A percentile compares a stretch with the other conserved stretches of the same genome.
These are phyloP conservation scores for Diacarnus erythraeanus DNA, from an alignment of 37 sponge, comb jelly and placozoan genomes.

Conservation along the genomic window DNA sequence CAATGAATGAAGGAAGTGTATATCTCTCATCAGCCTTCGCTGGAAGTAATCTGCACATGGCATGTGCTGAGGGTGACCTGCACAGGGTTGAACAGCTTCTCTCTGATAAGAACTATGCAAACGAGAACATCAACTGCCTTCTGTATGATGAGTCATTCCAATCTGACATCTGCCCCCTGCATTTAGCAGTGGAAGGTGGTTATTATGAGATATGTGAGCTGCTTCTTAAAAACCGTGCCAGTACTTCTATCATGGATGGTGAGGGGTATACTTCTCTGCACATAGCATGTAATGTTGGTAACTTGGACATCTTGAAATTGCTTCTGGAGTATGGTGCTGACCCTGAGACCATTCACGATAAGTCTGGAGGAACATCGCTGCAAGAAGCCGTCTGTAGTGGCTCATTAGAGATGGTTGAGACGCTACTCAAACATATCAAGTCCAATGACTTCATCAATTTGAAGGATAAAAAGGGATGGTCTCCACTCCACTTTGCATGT, in stretches of 20 bases:
- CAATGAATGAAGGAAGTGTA: too few species aligned
- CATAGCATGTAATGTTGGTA: constrained; percentile 72
- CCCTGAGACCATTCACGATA: constrained; percentile 36
- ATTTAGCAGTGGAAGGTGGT: constrained; percentile 72
- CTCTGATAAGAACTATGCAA: constrained; percentile 59
- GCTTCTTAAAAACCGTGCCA: constrained; percentile 63
- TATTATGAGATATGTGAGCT: constrained; percentile 42
- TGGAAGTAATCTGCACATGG: constrained; percentile 38
- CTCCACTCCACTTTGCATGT: constrained; percentile 82
- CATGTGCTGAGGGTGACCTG: constrained; percentile 58
- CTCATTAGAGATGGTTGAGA: constrained; percentile 61
- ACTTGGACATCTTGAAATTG: constrained; percentile 50
- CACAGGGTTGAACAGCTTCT: constrained; percentile 64
- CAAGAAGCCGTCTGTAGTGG: constrained; percentile 75
- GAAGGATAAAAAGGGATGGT: constrained; percentile 70
- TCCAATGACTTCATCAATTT: constrained; percentile 30
- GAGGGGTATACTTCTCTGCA: constrained; percentile 73
- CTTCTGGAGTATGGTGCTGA: constrained; percentile 64
- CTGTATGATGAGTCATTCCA: constrained; percentile 40
- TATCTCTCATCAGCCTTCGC: too few species aligned
- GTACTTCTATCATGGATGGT: constrained; percentile 52
- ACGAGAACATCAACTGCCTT: constrained; percentile 61
- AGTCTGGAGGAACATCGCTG: constrained; percentile 61
- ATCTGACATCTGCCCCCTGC: constrained; percentile 53
- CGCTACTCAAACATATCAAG: constrained; percentile 34